Base-by-base conservation (phyloP, 1,140 invertebrate species). In the Meloidogyne hapla region DNA sequence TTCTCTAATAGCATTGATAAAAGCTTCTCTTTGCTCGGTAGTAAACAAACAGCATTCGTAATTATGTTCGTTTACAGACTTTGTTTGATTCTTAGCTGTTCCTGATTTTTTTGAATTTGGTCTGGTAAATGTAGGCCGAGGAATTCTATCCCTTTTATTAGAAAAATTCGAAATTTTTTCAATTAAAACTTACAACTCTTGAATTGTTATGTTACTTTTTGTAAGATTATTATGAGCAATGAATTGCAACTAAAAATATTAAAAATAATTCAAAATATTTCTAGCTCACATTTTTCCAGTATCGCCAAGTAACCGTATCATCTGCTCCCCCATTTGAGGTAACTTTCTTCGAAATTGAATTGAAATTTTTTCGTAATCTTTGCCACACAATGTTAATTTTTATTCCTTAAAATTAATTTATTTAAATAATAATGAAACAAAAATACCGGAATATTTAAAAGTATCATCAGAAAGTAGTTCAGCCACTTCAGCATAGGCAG, bases 351-450 rank as follows among this genome's bases (percentile, higher is more conserved):
- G 81, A 40, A 8, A 78, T 78, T 2, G 71, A 79, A 21, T 81
- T 78, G 38, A 78, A 78, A 61, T 81, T 73, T 25, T 78, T 79
- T 18, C 77, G n/a, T 13, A 78, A 25, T 64, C n/a, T n/a, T n/a
- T n/a, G n/a, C n/a, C 80, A 80, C 69, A 61, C 80, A n/a, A n/a
- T n/a, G n/a, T n/a, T 75, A 13, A 78, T 76, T 61, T 78, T 66
- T 15, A 65, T 21, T 18, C 75, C 76, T 76, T 33, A 76, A 76
- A 75, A 56, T 21, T 9, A 56, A 33, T 33, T 45, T 75, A 9
- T n/a, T 42, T 8, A n/a, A n/a, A 72, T n/a, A 10, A 21, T 15
- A 6, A 21, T 33, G 6, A 2, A 40, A 8, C 1, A 21, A 56
- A n/a, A 68, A 56, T 42, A 25, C 28, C 38, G 21, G 33, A 62